phyloP scores from a whole-genome alignment of 2,888 invertebrate species.

The Chrysolina haemoptera region DNA sequence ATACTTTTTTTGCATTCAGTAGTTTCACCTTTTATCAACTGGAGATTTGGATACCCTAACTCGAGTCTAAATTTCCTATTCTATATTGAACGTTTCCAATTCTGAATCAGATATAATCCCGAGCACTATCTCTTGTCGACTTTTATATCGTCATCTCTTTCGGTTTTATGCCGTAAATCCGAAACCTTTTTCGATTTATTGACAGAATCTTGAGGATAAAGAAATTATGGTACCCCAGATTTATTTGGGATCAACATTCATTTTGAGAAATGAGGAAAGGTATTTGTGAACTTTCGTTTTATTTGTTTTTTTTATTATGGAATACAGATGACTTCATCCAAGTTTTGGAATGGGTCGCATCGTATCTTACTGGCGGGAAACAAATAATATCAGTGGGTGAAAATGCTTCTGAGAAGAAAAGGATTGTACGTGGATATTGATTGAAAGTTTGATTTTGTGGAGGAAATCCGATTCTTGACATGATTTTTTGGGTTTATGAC shows the following conservation, averaged over 20 bases:
- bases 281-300: background rate
- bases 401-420: too few relatives aligned
- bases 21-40: background rate
- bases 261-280: background rate
- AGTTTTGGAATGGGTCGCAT: too few relatives aligned
- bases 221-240: constrained; percentile 38
- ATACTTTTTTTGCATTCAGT: too few relatives aligned
- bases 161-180: constrained; percentile 38
- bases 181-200: constrained; percentile 46
- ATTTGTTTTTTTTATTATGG: background rate
- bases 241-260: constrained; percentile 15
- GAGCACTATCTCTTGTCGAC: constrained; percentile 40
- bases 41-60: background rate
- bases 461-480: too few relatives aligned
- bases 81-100: constrained; percentile 30
- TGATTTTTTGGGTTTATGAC: too few relatives aligned
- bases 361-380: too few relatives aligned
- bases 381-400: too few relatives aligned
- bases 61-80: background rate
- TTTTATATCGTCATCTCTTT: constrained; percentile 42
- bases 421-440: too few relatives aligned
- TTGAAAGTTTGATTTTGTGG: too few relatives aligned
- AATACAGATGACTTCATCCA: background rate
- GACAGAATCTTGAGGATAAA: constrained; percentile 43
- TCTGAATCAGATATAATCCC: constrained; percentile 39